These are phyloP conservation scores for Ictalurus punctatus DNA, from an alignment of 2,113 vertebrate genomes.

Conservation along the genomic window DNA sequence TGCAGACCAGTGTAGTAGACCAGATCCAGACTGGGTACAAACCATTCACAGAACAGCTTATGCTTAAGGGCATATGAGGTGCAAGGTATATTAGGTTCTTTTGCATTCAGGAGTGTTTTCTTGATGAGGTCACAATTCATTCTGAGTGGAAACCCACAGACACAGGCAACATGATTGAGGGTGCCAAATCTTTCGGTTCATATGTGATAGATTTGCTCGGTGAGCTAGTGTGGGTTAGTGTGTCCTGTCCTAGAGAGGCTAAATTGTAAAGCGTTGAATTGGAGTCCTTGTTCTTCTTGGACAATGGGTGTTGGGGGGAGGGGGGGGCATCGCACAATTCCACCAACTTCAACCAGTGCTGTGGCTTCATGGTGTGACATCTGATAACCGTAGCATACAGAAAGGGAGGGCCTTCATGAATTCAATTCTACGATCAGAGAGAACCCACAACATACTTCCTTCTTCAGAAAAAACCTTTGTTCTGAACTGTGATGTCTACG, in stretches of 20 bases:
- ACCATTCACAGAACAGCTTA: background rate
- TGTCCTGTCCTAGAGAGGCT: background rate
- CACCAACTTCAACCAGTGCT: background rate
- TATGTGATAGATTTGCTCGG: background rate
- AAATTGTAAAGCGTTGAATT: background rate
- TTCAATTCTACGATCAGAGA: background rate
- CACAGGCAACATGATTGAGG: background rate
- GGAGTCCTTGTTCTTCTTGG: too few relatives aligned
- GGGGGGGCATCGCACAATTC: background rate
- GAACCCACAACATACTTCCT: background rate
- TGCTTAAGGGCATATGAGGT: background rate
- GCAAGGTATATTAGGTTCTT: background rate
- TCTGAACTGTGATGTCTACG: background rate
- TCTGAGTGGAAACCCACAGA: background rate
- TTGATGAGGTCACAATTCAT: background rate
- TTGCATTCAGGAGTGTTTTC: background rate
- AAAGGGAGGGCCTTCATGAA: background rate
- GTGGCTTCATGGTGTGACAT: background rate
- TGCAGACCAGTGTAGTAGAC: background rate
- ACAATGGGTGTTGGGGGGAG: background rate
- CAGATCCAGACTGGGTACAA: background rate
- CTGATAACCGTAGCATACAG: background rate
- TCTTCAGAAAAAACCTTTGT: background rate
- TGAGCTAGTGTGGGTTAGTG: background rate
- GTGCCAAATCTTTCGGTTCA: background rate